Evolutionary conservation across 2,113 vertebrate species (phyloP), one percentile per base, ranked within the genome.

Genomic region (Rafetus swinhoei): DNA sequence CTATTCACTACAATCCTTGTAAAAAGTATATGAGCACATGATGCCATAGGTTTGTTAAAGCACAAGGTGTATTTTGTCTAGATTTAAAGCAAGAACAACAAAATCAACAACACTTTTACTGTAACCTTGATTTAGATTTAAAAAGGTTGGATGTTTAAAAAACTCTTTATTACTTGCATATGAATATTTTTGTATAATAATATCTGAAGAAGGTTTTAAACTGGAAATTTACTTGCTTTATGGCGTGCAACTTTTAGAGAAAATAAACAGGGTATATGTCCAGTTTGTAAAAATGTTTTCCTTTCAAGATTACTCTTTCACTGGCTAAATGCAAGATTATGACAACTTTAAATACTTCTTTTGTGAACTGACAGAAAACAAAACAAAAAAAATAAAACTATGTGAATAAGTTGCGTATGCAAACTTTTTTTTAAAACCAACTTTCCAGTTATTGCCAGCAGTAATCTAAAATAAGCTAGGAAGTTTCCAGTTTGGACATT

Each of bases 151-250:
- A 96, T 98, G 97, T 97, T 97, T 92, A 97, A 96, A 96, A 82
- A 88, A 93, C 96, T 93, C 97, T 97, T 98, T 97, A 96, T 94
- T 97, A 97, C 92, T 96, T 98, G 96, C 92, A 96, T 97, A 98
- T 98, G 80, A 97, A 97, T 98, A 98, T 98, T 98, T 98, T 98
- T 98, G 97, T 98, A 98, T 96, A 82, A 95, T 96, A 86, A 95
- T 97, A 97, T 90, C 92, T 39, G n/a, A 96, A 95, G 95, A 97
- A 97, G 59, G 76, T 96, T 98, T 98, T 96, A 95, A 97, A 97
- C 92, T 45, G 79, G 87, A 93, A 94, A 84, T 39, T 76, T 93
- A 97, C 82, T 97, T 98, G 94, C 96, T 98, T 98, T 97, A 96
- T 97, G 95, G 85, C 94, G 93, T 97, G 88, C 93, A 97, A 96